Evolutionary conservation across 2,113 vertebrate genomes (phyloP).

Genomic region (Morone saxatilis): DNA sequence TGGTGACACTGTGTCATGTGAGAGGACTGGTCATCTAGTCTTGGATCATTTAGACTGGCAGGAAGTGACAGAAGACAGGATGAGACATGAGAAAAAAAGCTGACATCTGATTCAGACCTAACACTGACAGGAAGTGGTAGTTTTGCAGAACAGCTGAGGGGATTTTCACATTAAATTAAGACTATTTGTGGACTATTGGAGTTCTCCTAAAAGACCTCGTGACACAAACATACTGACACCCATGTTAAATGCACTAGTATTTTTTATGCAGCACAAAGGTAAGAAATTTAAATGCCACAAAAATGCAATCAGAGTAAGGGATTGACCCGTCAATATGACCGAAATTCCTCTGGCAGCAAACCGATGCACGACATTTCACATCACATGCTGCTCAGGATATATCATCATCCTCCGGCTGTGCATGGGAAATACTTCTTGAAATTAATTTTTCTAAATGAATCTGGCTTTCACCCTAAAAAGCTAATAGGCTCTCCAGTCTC

Average conservation of each 20-base stretch:
- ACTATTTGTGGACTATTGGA: not conserved
- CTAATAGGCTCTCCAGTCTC: constrained; percentile 37
- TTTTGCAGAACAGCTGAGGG: not conserved
- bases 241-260: not conserved
- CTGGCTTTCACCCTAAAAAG: constrained; percentile 37
- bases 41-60: constrained; percentile 45
- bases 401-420: constrained; percentile 30
- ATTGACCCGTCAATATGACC: constrained; percentile 29
- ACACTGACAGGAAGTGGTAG: constrained; percentile 26
- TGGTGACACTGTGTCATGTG: constrained; percentile 27
- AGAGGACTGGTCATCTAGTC: constrained; percentile 45
- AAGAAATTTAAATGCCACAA: constrained; percentile 30
- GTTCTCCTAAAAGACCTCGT: not conserved
- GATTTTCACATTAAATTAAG: not conserved
- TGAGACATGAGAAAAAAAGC: constrained; percentile 34
- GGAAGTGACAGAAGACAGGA: constrained; percentile 61
- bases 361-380: constrained; percentile 31
- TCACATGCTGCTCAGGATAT: constrained; percentile 25
- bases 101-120: constrained; percentile 19
- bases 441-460: constrained; percentile 51
- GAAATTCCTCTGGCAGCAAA: constrained; percentile 25
- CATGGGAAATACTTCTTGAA: constrained; percentile 9
- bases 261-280: not conserved
- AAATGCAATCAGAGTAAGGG: constrained; percentile 3
- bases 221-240: not conserved